Evolutionary conservation across 2,797 vertebrate species (phyloP).

Genomic region (Cygnus olor): DNA sequence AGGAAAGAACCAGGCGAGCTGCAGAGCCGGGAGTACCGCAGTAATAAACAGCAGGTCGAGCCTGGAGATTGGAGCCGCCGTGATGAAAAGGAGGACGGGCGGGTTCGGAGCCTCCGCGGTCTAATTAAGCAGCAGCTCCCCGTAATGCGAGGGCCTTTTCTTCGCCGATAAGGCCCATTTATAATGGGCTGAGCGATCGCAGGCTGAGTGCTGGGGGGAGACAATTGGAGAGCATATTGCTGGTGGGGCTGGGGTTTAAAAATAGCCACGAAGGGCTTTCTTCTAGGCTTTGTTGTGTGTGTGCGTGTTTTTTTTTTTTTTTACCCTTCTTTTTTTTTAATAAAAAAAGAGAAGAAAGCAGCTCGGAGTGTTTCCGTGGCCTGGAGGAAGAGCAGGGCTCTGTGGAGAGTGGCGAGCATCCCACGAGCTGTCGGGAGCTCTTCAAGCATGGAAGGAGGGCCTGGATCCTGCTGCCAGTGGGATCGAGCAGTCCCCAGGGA

Average conservation of each 20-base stretch:
- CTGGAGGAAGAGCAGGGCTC: conserved; percentile 23
- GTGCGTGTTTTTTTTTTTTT: background rate
- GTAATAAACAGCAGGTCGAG: conserved; percentile 61
- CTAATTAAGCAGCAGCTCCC: conserved; percentile 72
- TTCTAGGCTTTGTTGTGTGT: background rate
- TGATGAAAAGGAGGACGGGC: conserved; percentile 58
- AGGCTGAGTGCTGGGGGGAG: conserved; percentile 61
- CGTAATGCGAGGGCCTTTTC: conserved; percentile 64
- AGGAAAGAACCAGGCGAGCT: background rate
- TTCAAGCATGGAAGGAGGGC: background rate
- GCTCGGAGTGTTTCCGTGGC: conserved; percentile 41
- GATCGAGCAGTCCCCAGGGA: background rate
- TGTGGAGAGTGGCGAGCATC: background rate
- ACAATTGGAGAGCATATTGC: conserved; percentile 65
- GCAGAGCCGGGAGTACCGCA: conserved; percentile 55
- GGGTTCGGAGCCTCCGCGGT: conserved; percentile 41
- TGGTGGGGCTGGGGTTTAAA: conserved; percentile 66
- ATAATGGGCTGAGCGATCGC: conserved; percentile 53
- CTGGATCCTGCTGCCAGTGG: background rate
- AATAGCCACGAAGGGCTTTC: conserved; percentile 67
- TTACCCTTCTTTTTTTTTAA: background rate
- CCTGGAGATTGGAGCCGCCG: conserved; percentile 55
- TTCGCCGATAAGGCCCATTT: conserved; percentile 64
- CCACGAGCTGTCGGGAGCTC: background rate
- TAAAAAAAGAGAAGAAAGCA: conserved; percentile 37